Percentiles rank a stretch among this genome's conserved stretches.
Evolutionary conservation across 1,140 invertebrate genomes (phyloP).

Genomic region (Amphibalanus amphitrite): DNA sequence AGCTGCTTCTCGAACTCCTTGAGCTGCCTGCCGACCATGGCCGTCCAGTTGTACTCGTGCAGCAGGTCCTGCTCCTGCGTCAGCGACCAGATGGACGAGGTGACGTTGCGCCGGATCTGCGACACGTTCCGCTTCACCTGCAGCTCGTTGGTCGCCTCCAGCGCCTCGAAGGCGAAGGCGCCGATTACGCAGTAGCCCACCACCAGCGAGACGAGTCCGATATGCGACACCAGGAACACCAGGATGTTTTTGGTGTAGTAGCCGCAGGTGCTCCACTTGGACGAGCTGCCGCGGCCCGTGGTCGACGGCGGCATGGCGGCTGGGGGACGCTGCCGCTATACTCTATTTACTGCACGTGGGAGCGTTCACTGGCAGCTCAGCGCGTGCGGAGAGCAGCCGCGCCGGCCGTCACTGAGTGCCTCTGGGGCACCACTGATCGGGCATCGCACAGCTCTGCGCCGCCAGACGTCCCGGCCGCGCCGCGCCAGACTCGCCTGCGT

Average conservation of each 20-base stretch:
- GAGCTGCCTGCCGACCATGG: conserved; percentile 25
- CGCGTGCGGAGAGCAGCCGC: too few relatives aligned
- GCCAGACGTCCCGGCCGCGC: too few relatives aligned
- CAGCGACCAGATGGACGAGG: conserved; percentile 57
- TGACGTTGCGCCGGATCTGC: conserved; percentile 48
- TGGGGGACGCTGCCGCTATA: too few relatives aligned
- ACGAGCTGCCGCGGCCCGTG: background rate
- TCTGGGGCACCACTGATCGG: too few relatives aligned
- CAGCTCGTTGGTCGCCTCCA: conserved; percentile 56
- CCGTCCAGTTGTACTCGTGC: conserved; percentile 52
- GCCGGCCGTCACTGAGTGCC: too few relatives aligned
- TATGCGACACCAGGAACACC: conserved; percentile 63
- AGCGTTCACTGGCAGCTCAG: too few relatives aligned
- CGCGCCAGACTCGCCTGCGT: too few relatives aligned
- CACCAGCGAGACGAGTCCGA: conserved; percentile 65
- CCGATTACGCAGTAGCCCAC: conserved; percentile 76
- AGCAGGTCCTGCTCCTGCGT: conserved; percentile 42
- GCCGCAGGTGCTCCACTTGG: conserved; percentile 8
- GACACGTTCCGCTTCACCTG: conserved; percentile 60
- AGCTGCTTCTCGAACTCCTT: conserved; percentile 59
- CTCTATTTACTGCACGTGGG: too few relatives aligned
- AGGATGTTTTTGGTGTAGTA: conserved; percentile 18
- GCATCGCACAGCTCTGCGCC: too few relatives aligned
- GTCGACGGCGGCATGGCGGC: background rate
- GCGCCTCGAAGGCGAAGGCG: conserved; percentile 57